Evolutionary conservation across 2,888 invertebrate species (phyloP), one percentile per base, ranked within the genome.

Genomic region (Pollenia angustigena): DNA sequence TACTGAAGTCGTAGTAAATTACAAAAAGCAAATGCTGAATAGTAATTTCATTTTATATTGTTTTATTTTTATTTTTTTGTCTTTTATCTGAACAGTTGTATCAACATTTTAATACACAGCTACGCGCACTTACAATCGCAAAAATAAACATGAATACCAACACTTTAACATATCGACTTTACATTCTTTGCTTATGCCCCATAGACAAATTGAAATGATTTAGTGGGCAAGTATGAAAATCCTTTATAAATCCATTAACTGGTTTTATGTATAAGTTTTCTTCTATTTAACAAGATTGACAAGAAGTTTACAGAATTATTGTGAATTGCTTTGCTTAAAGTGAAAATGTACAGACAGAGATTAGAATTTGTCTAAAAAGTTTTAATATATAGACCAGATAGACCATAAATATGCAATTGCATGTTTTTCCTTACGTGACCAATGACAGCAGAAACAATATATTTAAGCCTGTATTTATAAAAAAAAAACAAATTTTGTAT

Each of bases 21-120:
- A 58, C 32, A 69, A 69, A 58, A n/a, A 68, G 54, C 50, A 71
- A 71, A 62, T 62, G 52, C 42, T 50, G 58, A 69, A 79, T 79
- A 50, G 58, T 60, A 68, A 69, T 60, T 69, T 69, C 52, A 69
- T 60, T 60, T 79, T 42, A 71, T 80, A 52, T 80, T 71, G 58
- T 71, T 80, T 80, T 71, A 12, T 48, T 32, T 32, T 32, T 32
- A 1, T 18, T 18, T 1, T 18, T 18, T 1, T 18, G n/a, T n/a
- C n/a, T 18, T 18, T 80, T 80, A 42, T 62, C 69, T 80, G 58
- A 6, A 44, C 79, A 71, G 44, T 71, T 71, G 69, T 69, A 80
- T 71, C 69, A 80, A 80, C 69, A 48, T 52, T 23, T 80, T 16
- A 16, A 7, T 44, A 76, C 50, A n/a, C 32, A 64, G 2, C 12